Base-by-base conservation (phyloP, 2,797 vertebrate species). In the Melanitta fusca region DNA sequence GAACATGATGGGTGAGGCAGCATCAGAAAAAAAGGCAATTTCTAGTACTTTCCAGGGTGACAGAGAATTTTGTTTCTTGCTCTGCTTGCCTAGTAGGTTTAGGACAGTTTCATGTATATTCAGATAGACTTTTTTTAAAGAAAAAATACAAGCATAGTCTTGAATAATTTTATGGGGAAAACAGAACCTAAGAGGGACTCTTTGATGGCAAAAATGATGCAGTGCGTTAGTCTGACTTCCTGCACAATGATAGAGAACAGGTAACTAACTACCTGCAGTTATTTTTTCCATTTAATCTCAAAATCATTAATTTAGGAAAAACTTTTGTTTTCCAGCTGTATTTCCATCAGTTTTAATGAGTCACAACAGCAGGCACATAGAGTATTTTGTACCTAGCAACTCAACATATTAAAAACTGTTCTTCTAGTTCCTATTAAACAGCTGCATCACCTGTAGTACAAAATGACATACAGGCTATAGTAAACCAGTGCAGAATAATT, bases 401-500 rank as follows among this genome's bases (percentile, higher is more conserved):
- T 19, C 1, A 0, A 92, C 82, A 86, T 85, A 91, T 89, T 95
- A 93, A 95, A 95, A 95, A 34, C 38, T 22, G 88, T 93, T 96
- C 47, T 95, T 95, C 80, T 88, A 68, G 71, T 94, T 91, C 86
- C 64, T 43, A 61, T 49, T 92, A 91, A 96, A 94, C 86, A 96
- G 77, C 92, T 96, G 87, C 66, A 94, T 95, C 58, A 93, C 80
- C 83, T 93, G 61, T 90, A 94, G n/a, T 95, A 90, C 51, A 86
- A 96, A 94, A 91, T 94, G 47, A 97, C 64, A 95, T 97, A 94
- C 60, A 95, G 62, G n/a, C 43, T 91, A 39, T 43, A 87, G 69
- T 91, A 91, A 87, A 36, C 45, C 77, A 96, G 72, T 66, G 53
- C 34, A 75, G 17, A 93, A 38, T 78, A 81, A 94, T 97, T 96